phyloP scores from a whole-genome alignment of 2,797 vertebrate species.

The Tokudaia tokunoshimensis region DNA sequence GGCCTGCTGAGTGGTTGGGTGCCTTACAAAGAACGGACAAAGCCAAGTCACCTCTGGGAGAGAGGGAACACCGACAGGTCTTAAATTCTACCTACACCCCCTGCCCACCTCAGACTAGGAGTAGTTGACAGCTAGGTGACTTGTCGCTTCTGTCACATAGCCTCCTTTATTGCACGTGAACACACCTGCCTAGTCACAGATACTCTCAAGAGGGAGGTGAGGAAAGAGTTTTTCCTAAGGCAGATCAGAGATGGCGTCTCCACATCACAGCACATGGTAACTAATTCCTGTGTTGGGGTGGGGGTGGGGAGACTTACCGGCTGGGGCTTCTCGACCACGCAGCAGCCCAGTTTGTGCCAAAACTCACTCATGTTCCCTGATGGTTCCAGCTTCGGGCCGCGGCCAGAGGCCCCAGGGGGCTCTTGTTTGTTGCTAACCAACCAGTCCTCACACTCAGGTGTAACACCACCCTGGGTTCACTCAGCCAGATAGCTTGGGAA shows the following conservation, averaged over 20 bases:
- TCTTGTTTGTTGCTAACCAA: slow-evolving; percentile 6
- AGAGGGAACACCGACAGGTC: slow-evolving; percentile 34
- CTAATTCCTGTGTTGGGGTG: not conserved
- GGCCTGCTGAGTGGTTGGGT: not conserved
- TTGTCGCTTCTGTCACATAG: not conserved
- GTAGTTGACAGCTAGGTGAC: not conserved
- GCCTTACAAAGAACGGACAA: slow-evolving; percentile 1
- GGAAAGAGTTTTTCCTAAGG: slow-evolving; percentile 77
- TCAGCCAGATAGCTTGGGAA: not conserved
- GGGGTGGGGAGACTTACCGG: slow-evolving; percentile 90
- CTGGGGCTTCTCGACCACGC: slow-evolving; percentile 94
- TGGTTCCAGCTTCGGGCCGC: slow-evolving; percentile 85
- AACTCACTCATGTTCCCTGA: slow-evolving; percentile 94
- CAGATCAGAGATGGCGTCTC: slow-evolving; percentile 79
- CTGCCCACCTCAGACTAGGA: slow-evolving; percentile 15
- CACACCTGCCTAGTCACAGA: not conserved
- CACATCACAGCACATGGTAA: slow-evolving; percentile 44
- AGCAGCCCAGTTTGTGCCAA: slow-evolving; percentile 98
- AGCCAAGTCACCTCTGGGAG: slow-evolving; percentile 60
- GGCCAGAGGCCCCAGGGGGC: slow-evolving; percentile 74
- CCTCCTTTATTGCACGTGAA: not conserved
- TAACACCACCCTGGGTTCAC: not conserved
- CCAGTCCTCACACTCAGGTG: not conserved
- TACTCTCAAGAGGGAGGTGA: not conserved
- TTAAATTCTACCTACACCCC: not conserved